Conservation (phyloP, 1,140 invertebrate species). For the Sycobia sp. region DNA sequence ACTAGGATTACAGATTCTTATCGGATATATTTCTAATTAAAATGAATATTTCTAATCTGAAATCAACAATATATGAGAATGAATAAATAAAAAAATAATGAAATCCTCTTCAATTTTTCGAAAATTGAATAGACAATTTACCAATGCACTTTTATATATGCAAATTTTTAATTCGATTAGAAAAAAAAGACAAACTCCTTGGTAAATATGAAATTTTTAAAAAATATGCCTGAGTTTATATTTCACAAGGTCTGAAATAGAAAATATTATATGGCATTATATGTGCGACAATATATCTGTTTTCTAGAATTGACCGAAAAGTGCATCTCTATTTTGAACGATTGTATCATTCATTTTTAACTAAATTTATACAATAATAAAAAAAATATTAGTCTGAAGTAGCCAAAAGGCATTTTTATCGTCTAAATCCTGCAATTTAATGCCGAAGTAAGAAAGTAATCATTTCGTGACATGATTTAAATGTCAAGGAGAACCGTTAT, state of each 20-base stretch:
- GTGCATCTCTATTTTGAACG: too few species aligned
- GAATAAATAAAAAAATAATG: background rate
- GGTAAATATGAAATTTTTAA: conserved; percentile 4
- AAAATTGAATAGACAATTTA: too few species aligned
- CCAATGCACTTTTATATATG: too few species aligned
- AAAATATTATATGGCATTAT: conserved; percentile 54
- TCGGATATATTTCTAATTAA: background rate
- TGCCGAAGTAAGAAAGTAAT: too few species aligned
- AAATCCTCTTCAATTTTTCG: background rate
- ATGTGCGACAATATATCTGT: conserved; percentile 46
- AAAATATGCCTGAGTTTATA: conserved; percentile 45
- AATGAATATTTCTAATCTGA: background rate
- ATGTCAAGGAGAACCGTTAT: too few species aligned
- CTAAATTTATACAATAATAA: too few species aligned
- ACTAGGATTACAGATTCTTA: background rate
- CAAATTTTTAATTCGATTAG: background rate
- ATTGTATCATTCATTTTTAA: too few species aligned
- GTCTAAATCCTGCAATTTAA: too few species aligned
- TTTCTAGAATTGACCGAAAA: conserved; percentile 32
- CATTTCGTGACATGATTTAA: too few species aligned
- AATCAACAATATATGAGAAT: background rate
- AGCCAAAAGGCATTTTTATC: too few species aligned
- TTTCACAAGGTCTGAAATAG: conserved; percentile 57
- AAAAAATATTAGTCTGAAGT: too few species aligned
- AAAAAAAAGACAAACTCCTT: background rate